Evolutionary conservation across 2,797 vertebrate species (phyloP), one percentile per base, ranked within the genome.

Genomic region (Paguma larvata): DNA sequence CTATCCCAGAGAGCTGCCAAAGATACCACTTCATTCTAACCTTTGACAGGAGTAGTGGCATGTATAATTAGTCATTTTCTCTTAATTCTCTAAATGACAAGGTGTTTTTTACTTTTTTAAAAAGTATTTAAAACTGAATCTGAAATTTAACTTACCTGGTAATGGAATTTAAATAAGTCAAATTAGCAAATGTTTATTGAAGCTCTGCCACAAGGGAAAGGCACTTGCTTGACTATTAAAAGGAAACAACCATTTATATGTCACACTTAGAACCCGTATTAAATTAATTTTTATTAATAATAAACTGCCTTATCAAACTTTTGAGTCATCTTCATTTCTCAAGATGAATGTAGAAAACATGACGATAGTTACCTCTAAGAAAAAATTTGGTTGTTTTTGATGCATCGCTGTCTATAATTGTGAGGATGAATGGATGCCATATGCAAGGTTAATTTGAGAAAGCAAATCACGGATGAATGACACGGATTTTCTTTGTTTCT

Each of bases 121-220:
- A 27, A 78, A 83, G 4, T 53, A 21, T 83, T 86, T 92, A 88
- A 93, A 91, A 6, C 34, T 91, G 46, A 88, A 51, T 19, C 21
- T 96, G 32, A 91, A 85, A 87, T 67, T 67, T 83, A 95, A 21
- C 14, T 83, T 91, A 70, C 38, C 48, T 86, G 46, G 30, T 79
- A 89, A n/a, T 63, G 6, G 21, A 94, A 82, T 82, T 89, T 34
- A 95, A 85, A 84, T 88, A 73, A 95, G 32, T 65, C 34, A 38
- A 85, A 70, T 83, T 32, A 85, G 4, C 25, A 93, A 78, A 48
- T 83, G 83, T 56, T 92, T 77, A 53, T 19, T 89, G 38, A 93
- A 94, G n/a, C 16, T 70, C 15, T 75, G 59, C 14, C 30, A 53
- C 21, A 68, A 92, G 3, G 30, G 34, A 87, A 90, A 85, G 67